Percentiles rank a stretch among this genome's conserved stretches.
Evolutionary conservation across 2,888 invertebrate species (phyloP).

Genomic region (Callinectes sapidus): DNA sequence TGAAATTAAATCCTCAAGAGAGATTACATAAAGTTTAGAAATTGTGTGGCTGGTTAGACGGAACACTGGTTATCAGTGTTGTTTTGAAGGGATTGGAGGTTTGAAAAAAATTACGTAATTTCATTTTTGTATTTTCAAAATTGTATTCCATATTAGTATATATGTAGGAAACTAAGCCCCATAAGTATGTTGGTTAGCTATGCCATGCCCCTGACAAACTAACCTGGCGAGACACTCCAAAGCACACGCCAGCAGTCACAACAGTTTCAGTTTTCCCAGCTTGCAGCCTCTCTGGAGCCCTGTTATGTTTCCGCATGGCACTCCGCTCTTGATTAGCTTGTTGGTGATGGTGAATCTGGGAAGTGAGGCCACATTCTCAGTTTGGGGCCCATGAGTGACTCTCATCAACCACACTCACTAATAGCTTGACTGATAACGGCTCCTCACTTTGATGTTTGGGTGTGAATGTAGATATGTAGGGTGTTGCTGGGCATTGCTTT

Average conservation of each 20-base stretch:
- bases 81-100: neutral
- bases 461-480: slow-evolving; percentile 15
- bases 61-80: neutral
- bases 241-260: slow-evolving; percentile 58
- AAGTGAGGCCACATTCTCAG: slow-evolving; percentile 69
- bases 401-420: slow-evolving; percentile 63
- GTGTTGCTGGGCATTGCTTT: neutral
- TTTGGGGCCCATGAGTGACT: slow-evolving; percentile 62
- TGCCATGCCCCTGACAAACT: slow-evolving; percentile 54
- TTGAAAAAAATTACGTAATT: neutral
- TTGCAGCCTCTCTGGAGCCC: slow-evolving; percentile 69
- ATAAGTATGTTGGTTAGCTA: slow-evolving; percentile 42
- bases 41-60: neutral
- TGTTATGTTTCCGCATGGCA: slow-evolving; percentile 70
- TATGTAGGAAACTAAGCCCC: neutral
- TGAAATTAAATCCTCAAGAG: neutral
- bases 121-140: neutral
- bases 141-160: neutral
- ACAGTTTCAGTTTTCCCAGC: slow-evolving; percentile 66
- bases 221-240: slow-evolving; percentile 58
- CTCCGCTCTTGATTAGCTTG: slow-evolving; percentile 68
- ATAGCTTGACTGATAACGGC: slow-evolving; percentile 38
- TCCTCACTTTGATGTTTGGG: slow-evolving; percentile 2
- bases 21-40: neutral
- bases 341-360: slow-evolving; percentile 69